A percentile compares a stretch with the other conserved stretches of the same genome.
phyloP scores from a whole-genome alignment of 1,140 invertebrate species.

The Schlechtendalia chinensis region DNA sequence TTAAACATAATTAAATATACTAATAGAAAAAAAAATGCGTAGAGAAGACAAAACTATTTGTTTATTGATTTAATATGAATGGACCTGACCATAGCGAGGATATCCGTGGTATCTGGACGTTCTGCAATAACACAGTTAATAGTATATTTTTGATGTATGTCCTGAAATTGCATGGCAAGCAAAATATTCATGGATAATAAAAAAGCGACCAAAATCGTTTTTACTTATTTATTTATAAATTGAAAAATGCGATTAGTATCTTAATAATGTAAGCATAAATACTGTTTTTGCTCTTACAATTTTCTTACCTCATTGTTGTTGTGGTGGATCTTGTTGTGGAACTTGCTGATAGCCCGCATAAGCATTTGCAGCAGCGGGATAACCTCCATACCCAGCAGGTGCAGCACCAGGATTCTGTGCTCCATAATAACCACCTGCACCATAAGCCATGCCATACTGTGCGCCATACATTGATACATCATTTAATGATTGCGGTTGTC shows the following conservation, averaged over 20 bases:
- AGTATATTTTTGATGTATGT: conserved; percentile 44
- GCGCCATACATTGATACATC: conserved; percentile 46
- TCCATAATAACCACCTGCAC: conserved; percentile 40
- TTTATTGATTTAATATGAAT: conserved; percentile 46
- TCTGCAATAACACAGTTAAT: conserved; percentile 48
- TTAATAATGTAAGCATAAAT: conserved; percentile 14
- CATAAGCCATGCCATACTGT: conserved; percentile 46
- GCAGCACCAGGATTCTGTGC: conserved; percentile 40
- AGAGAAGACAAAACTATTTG: conserved; percentile 46
- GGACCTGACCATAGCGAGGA: conserved; percentile 48
- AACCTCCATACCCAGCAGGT: conserved; percentile 34
- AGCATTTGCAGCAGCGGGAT: conserved; percentile 31
- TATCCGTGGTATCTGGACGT: conserved; percentile 44
- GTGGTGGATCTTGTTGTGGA: conserved; percentile 45
- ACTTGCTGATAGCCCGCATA: conserved; percentile 39
- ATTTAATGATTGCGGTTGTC: conserved; percentile 33
- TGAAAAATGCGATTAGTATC: not conserved
- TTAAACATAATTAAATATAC: conserved; percentile 49
- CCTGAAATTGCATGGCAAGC: conserved; percentile 38
- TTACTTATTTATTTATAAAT: not conserved
- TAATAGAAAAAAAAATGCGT: conserved; percentile 45
- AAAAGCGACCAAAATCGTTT: not conserved
- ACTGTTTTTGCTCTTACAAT: not conserved
- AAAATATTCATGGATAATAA: conserved; percentile 16
- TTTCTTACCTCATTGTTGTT: conserved; percentile 37